Evolutionary conservation across 1,140 invertebrate genomes (phyloP), one percentile per base, ranked within the genome.

Genomic region (Saxidomus purpurata): DNA sequence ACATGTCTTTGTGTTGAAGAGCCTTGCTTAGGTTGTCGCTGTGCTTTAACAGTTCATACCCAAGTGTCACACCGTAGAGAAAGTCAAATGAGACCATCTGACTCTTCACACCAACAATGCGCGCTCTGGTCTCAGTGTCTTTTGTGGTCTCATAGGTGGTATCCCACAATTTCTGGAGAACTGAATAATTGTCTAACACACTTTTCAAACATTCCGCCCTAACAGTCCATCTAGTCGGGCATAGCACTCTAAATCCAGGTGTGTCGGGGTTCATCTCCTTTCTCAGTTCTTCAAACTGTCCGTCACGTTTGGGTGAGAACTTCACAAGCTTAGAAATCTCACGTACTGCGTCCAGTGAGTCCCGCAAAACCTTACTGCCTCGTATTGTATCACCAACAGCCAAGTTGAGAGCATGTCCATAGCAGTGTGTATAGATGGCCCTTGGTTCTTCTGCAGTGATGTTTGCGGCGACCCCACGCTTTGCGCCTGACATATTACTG

Each of bases 341-440:
- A 38, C n/a, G 69, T 9, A 74, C 69, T 4, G n/a, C 13, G 69
- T 74, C 69, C 36, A 74, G 36, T 38, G 69, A 74, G 31, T 34
- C 31, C 31, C 69, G 6, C 69, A 74, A 22, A 4, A 74, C 69
- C n/a, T 74, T 69, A 31, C n/a, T 13, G 1, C 22, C 15, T 43
- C 81, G 80, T 25, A 81, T 47, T 31, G 86, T 69, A 69, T 87
- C 71, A 6, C 69, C 47, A 36, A 67, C 47, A 15, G 74, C 71
- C 28, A 88, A 38, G 52, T 79, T 80, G 3, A 88, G 61, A n/a
- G n/a, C n/a, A n/a, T n/a, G n/a, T n/a, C n/a, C n/a, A n/a, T n/a
- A n/a, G n/a, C n/a, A n/a, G n/a, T n/a, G 67, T 1, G 67, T 69
- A 34, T 69, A 69, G 3, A 69, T n/a, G 11, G 67, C 67, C 11